Evolutionary conservation across 1,140 invertebrate genomes (phyloP).

Genomic region (Danaus plexippus): DNA sequence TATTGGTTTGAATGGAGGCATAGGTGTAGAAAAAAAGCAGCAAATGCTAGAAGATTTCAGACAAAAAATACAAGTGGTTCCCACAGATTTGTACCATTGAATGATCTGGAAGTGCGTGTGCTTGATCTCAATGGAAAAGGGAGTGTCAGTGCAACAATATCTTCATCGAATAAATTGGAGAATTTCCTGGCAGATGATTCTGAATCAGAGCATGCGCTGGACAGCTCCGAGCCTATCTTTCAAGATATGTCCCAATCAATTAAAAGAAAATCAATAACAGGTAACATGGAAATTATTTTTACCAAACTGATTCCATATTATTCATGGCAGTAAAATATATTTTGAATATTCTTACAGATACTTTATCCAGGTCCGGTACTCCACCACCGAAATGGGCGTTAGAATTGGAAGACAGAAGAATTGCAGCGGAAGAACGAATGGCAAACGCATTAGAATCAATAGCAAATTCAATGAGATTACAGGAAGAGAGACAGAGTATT

Average conservation of each 20-base stretch:
- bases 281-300: not conserved
- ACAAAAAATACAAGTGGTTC: slow-evolving; percentile 26
- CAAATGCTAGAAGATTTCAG: slow-evolving; percentile 37
- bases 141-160: slow-evolving; percentile 17
- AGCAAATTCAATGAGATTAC: slow-evolving; percentile 36
- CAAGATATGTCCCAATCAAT: slow-evolving; percentile 3
- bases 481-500: slow-evolving; percentile 41
- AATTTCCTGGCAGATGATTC: slow-evolving; percentile 39
- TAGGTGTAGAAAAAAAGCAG: slow-evolving; percentile 60
- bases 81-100: slow-evolving; percentile 43
- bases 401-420: slow-evolving; percentile 53
- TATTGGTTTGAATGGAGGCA: slow-evolving; percentile 63
- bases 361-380: slow-evolving; percentile 17
- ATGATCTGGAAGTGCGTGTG: slow-evolving; percentile 56
- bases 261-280: slow-evolving; percentile 8
- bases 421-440: slow-evolving; percentile 51
- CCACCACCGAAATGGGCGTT: slow-evolving; percentile 59
- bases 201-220: slow-evolving; percentile 30
- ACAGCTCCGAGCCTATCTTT: slow-evolving; percentile 8
- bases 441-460: slow-evolving; percentile 51
- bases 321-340: not conserved
- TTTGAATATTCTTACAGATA: slow-evolving; percentile 28
- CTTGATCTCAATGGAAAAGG: slow-evolving; percentile 44
- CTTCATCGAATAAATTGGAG: slow-evolving; percentile 36
- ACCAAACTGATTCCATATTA: too few species aligned